Percentiles rank a stretch among this genome's conserved stretches.
These are phyloP conservation scores for Aphaenogaster rudis DNA, from an alignment of 1,140 invertebrate species.

Conservation along the genomic window DNA sequence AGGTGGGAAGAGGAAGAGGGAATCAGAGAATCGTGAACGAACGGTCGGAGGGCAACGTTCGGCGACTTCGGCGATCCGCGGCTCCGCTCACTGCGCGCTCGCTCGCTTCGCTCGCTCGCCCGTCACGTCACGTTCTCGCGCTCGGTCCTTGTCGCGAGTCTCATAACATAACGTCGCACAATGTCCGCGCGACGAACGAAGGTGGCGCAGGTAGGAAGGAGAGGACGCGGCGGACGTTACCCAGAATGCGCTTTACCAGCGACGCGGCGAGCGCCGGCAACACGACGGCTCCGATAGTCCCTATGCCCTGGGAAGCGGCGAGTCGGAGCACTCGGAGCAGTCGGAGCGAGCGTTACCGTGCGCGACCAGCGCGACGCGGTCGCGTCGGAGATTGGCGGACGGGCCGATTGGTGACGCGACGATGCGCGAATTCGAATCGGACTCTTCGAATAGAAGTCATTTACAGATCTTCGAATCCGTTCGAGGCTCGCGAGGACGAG, in stretches of 20 bases:
- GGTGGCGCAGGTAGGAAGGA: not conserved
- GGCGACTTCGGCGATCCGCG: not conserved
- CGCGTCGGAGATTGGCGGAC: not conserved
- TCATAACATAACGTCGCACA: constrained; percentile 52
- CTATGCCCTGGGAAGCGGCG: not conserved
- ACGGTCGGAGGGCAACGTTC: not conserved
- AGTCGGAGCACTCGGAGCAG: too few relatives aligned
- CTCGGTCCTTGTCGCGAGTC: not conserved
- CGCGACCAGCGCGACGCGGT: not conserved
- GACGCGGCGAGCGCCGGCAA: constrained; percentile 57
- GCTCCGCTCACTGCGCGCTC: constrained; percentile 4
- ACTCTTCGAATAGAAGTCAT: not conserved
- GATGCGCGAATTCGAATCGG: not conserved
- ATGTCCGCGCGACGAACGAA: constrained; percentile 8
- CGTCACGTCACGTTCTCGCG: constrained; percentile 19
- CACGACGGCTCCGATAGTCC: constrained; percentile 33
- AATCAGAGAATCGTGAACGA: not conserved
- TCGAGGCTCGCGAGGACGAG: too few relatives aligned
- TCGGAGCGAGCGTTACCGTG: not conserved
- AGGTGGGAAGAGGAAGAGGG: not conserved
- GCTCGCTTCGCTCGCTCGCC: constrained; percentile 7
- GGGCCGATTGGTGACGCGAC: not conserved
- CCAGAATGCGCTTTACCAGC: constrained; percentile 76
- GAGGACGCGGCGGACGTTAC: constrained; percentile 75
- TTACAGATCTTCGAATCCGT: too few relatives aligned